Conservation (phyloP, 2,797 vertebrate genomes). For the Pipistrellus nathusii region DNA sequence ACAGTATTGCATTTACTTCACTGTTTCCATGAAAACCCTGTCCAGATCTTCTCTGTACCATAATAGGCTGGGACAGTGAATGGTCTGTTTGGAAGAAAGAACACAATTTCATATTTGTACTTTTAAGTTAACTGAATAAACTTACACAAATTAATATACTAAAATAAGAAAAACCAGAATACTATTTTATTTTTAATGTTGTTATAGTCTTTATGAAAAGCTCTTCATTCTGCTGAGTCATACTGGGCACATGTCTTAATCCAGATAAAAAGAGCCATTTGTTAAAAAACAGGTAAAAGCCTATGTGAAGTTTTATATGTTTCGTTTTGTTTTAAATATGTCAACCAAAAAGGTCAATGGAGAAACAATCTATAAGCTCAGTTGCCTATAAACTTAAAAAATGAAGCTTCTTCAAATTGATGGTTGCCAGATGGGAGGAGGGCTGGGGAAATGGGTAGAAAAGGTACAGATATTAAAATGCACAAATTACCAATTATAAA, state of each 20-base stretch:
- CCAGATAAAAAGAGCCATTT: neutral
- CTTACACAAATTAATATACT: neutral
- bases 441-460: neutral
- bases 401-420: neutral
- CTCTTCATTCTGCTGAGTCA: neutral
- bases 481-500: neutral
- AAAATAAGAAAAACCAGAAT: neutral
- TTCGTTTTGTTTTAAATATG: neutral
- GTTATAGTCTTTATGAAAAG: constrained; percentile 11
- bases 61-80: constrained; percentile 99
- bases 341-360: neutral
- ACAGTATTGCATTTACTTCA: constrained; percentile 97
- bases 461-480: neutral
- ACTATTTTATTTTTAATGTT: constrained; percentile 42
- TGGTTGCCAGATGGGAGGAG: neutral
- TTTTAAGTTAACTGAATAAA: constrained; percentile 53
- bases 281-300: neutral
- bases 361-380: neutral
- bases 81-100: constrained; percentile 92
- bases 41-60: constrained; percentile 98
- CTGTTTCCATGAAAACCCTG: constrained; percentile 98
- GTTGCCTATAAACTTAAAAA: neutral
- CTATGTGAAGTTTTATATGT: neutral
- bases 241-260: neutral
- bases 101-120: constrained; percentile 51